These are phyloP conservation scores for Anisognathus igniventris DNA, from an alignment of 2,797 vertebrate species.

Conservation along the genomic window DNA sequence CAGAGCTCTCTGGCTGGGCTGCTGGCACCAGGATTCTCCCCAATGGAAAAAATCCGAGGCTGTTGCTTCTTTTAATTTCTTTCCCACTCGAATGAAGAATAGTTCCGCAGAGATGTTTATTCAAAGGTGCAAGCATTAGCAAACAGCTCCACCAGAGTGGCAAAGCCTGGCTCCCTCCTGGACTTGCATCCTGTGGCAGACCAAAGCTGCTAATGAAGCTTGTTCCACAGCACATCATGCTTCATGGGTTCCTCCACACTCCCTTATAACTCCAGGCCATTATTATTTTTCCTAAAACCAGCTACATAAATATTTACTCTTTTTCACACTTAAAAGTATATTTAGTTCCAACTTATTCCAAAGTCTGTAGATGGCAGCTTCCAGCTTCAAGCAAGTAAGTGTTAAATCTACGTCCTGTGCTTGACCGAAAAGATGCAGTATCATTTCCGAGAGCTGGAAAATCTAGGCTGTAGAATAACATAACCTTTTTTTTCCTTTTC, in stretches of 20 bases:
- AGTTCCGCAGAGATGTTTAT: neutral
- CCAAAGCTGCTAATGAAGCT: neutral
- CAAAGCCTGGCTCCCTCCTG: neutral
- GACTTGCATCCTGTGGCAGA: neutral
- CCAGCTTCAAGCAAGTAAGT: neutral
- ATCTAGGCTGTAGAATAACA: neutral
- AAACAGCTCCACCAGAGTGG: neutral
- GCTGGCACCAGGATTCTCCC: neutral
- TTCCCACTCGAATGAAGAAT: neutral
- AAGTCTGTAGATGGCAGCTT: neutral
- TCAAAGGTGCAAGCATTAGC: neutral
- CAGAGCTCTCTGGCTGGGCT: neutral
- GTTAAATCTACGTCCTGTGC: neutral
- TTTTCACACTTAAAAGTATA: neutral
- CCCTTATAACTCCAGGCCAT: neutral
- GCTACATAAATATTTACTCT: neutral
- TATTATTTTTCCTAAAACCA: neutral
- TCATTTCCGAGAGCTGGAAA: neutral
- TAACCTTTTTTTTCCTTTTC: neutral
- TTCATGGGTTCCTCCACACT: neutral
- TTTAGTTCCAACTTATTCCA: neutral
- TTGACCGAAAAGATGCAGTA: neutral
- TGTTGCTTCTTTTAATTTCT: neutral
- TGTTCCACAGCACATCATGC: neutral
- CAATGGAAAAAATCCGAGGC: accelerated